Evolutionary conservation across 2,888 invertebrate species (phyloP).

Genomic region (Stegophylla sp.): DNA sequence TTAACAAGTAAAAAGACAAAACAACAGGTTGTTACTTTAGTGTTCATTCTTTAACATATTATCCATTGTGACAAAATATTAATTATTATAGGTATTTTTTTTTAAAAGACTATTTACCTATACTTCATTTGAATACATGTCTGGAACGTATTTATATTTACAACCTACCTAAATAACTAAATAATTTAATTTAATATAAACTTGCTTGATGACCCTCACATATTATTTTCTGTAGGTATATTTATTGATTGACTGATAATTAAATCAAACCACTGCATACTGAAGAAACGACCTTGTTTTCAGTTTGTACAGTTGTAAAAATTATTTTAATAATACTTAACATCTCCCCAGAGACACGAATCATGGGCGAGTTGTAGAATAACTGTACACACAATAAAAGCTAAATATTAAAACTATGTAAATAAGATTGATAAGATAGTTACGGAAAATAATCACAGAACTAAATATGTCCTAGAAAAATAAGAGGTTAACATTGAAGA

Average conservation of each 20-base stretch:
- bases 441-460: not conserved
- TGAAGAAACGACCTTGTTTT: conserved; percentile 4
- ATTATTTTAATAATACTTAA: not conserved
- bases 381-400: not conserved
- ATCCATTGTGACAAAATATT: not conserved
- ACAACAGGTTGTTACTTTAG: too few species aligned
- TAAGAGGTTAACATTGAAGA: not conserved
- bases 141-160: not conserved
- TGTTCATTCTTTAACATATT: not conserved
- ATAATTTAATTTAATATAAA: conserved; percentile 13
- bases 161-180: too few species aligned
- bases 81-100: too few species aligned
- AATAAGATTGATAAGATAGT: conserved; percentile 1
- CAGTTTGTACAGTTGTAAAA: not conserved
- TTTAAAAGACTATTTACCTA: not conserved
- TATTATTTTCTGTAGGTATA: not conserved
- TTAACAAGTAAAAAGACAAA: too few species aligned
- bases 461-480: not conserved
- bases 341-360: not conserved
- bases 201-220: conserved; percentile 12
- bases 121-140: not conserved
- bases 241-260: conserved; percentile 18
- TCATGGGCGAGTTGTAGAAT: not conserved
- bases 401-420: not conserved
- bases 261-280: not conserved